Conservation (phyloP, 2,113 vertebrate genomes). For the Aegithalos caudatus region DNA sequence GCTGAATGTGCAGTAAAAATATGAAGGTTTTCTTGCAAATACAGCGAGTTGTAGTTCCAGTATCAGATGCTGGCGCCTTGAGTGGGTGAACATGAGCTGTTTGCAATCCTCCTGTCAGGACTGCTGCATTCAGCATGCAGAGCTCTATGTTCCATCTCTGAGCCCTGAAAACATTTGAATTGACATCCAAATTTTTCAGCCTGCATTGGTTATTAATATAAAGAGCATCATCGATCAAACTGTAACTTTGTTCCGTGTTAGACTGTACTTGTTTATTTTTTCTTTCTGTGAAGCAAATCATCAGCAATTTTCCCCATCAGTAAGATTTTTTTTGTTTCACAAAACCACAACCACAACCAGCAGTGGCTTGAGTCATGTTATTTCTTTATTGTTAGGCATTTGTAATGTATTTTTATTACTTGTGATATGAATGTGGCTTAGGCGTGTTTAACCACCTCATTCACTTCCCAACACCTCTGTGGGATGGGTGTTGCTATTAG, state of each 20-base stretch:
- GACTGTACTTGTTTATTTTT: conserved; percentile 34
- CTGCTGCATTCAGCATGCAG: not conserved
- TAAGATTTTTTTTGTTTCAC: conserved; percentile 54
- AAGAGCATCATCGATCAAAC: not conserved
- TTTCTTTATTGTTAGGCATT: conserved; percentile 60
- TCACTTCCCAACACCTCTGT: not conserved
- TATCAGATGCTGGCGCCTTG: not conserved
- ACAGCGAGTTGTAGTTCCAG: not conserved
- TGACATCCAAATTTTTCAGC: not conserved
- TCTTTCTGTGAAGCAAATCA: conserved; percentile 51
- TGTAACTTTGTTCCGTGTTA: not conserved
- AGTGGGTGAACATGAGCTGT: not conserved
- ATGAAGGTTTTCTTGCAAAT: not conserved
- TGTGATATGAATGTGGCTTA: not conserved
- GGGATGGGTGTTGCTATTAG: not conserved
- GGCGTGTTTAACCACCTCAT: not conserved
- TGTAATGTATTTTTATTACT: conserved; percentile 54
- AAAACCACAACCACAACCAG: conserved; percentile 57
- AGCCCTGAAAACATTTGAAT: not conserved
- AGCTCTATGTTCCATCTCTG: not conserved
- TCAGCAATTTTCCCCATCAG: conserved; percentile 53
- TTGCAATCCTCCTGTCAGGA: not conserved
- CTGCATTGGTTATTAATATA: not conserved
- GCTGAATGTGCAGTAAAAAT: not conserved
- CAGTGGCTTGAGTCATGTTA: conserved; percentile 41